Conservation (phyloP, 2,888 invertebrate genomes). For the Ennomos quercinarius region DNA sequence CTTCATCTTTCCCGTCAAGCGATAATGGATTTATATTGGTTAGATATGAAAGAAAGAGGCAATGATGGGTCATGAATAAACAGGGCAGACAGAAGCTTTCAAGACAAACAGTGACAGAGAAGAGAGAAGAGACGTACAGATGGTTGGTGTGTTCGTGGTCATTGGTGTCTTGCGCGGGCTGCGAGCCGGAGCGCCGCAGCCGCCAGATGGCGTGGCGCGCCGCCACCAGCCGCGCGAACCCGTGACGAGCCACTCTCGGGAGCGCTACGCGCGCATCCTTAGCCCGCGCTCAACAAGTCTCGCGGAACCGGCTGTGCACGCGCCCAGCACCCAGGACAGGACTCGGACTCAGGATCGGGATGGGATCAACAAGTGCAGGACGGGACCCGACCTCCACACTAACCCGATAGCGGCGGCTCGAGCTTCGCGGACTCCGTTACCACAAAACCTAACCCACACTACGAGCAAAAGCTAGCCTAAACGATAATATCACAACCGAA, state of each 20-base stretch:
- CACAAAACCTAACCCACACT: conserved; percentile 48
- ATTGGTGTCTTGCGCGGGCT: conserved; percentile 80
- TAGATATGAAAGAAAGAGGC: conserved; percentile 24
- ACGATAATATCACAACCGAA: conserved; percentile 81
- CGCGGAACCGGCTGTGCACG: conserved; percentile 47
- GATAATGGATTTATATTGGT: no score
- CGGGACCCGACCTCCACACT: conserved; percentile 50
- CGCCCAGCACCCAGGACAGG: conserved; percentile 46
- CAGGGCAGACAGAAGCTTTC: conserved; percentile 50
- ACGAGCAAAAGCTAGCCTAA: conserved; percentile 81
- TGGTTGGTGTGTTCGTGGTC: conserved; percentile 84
- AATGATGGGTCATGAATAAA: conserved; percentile 37
- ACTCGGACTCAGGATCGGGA: conserved; percentile 50
- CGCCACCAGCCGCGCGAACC: conserved; percentile 89
- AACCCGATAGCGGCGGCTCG: conserved; percentile 57
- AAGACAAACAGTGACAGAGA: conserved; percentile 61
- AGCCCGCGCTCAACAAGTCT: conserved; percentile 69
- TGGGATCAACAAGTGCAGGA: conserved; percentile 58
- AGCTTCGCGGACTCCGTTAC: conserved; percentile 59
- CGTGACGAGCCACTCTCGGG: conserved; percentile 88
- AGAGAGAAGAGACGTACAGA: conserved; percentile 82
- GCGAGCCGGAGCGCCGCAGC: conserved; percentile 85
- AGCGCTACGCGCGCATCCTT: conserved; percentile 76
- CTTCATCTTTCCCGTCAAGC: no score
- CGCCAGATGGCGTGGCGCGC: conserved; percentile 90